These are phyloP conservation scores for Anguilla rostrata DNA, from an alignment of 2,113 vertebrate species.

Conservation along the genomic window DNA sequence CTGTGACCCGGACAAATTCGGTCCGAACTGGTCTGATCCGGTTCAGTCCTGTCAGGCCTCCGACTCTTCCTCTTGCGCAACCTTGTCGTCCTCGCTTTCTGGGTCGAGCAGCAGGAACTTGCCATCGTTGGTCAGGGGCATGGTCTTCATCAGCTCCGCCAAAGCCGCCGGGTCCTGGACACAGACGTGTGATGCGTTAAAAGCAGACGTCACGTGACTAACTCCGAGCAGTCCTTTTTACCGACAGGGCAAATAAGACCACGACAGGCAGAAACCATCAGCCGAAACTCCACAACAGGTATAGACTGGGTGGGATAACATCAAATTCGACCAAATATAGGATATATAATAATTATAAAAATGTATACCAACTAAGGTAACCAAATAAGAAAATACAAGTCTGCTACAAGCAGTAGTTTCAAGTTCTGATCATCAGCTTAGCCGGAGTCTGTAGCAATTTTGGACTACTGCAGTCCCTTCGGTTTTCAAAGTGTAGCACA, in stretches of 20 bases:
- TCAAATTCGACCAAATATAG: too few relatives aligned
- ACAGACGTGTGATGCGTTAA: background rate
- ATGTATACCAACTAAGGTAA: background rate
- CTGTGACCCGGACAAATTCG: background rate
- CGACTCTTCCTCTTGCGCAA: constrained; percentile 80
- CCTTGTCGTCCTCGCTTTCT: constrained; percentile 60
- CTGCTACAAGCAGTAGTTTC: background rate
- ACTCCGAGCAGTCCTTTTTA: background rate
- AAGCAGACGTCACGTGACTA: background rate
- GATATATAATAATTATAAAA: too few relatives aligned
- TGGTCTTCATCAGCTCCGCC: constrained; percentile 87
- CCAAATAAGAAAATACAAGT: background rate
- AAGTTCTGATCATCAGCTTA: too few relatives aligned
- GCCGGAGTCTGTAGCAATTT: too few relatives aligned
- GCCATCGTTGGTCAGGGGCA: constrained; percentile 87
- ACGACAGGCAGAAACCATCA: too few relatives aligned
- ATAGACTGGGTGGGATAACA: too few relatives aligned
- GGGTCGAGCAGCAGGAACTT: constrained; percentile 87
- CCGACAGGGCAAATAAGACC: too few relatives aligned
- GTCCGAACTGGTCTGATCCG: constrained; percentile 16
- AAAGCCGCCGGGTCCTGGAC: constrained; percentile 87
- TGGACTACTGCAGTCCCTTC: background rate
- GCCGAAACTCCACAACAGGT: too few relatives aligned
- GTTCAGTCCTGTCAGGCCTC: constrained; percentile 75
- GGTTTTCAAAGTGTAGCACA: background rate